Evolutionary conservation across 2,797 vertebrate genomes (phyloP).

Genomic region (Borostomias antarcticus): DNA sequence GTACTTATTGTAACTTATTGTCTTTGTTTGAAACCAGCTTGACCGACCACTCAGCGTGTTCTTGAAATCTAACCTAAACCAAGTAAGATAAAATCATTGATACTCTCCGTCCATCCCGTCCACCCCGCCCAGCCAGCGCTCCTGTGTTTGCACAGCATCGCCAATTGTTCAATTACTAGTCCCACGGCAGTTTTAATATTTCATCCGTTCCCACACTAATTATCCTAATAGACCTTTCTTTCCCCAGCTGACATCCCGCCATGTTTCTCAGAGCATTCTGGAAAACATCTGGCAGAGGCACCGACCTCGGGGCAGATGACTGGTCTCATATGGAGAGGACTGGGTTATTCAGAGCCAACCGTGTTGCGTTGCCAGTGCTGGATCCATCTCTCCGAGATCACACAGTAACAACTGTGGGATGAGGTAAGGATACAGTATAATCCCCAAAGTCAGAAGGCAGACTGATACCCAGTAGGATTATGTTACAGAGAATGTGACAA

Average conservation of each 20-base stretch:
- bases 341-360: background rate
- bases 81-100: too few species aligned
- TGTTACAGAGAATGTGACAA: background rate
- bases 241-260: conserved; percentile 11
- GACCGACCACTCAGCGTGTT: too few species aligned
- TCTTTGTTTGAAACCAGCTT: too few species aligned
- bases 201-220: conserved; percentile 23
- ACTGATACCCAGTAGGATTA: too few species aligned
- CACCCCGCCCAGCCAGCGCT: background rate
- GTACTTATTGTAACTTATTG: too few species aligned
- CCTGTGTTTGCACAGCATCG: conserved; percentile 3
- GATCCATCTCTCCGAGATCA: background rate
- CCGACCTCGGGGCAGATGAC: background rate
- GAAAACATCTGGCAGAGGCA: conserved; percentile 22
- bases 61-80: too few species aligned
- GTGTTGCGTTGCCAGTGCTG: background rate
- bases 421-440: background rate
- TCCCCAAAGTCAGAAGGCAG: background rate
- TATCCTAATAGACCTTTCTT: conserved; percentile 19
- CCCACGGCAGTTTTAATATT: conserved; percentile 14
- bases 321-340: background rate
- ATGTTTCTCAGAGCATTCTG: conserved; percentile 19
- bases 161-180: conserved; percentile 5
- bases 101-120: background rate
- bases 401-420: background rate